Evolutionary conservation across 2,888 invertebrate species (phyloP), one percentile per base, ranked within the genome.

Genomic region (Taenaris catops): DNA sequence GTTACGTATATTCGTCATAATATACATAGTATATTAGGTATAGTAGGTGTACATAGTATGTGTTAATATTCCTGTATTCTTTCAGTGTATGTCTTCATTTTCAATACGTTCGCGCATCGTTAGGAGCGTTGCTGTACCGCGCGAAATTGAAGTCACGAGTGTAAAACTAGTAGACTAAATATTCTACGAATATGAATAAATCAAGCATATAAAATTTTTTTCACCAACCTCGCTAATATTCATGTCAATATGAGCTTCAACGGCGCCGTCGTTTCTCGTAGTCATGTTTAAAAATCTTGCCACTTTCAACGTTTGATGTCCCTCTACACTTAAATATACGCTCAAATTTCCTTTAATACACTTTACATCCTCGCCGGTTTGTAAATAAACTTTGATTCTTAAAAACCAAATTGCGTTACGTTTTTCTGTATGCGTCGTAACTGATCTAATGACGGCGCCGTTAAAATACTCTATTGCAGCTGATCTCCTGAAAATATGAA

Each of bases 391-490:
- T 31, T 55, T 59, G 1, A 79, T 48, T 32, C 44, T 61, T 5
- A 87, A 41, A 14, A 53, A 28, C 86, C 87, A 87, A 1, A 49
- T 35, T 0, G 50, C 11, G 6, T 59, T 65, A 7, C 42, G 39
- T 39, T 71, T 71, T 9, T 53, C 49, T 1, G 60, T 63, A 8
- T 72, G 61, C 48, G 84, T 75, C n/a, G 88, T 90, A 0, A 93
- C 70, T 45, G 92, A 89, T 45, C 91, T 81, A 35, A 95, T 89
- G 2, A 91, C 72, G 1, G 91, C 89, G 0, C 86, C 80, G 47
- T 92, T 87, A 58, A 89, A 92, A 20, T 89, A 89, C 64, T 93
- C 91, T 19, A 95, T 67, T 38, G 79, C 86, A 0, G 92, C 91
- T 4, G 89, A 71, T 78, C 92, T 93, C 93, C 92, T 92, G 60